Evolutionary conservation across 2,113 vertebrate species (phyloP).

Genomic region (Sinocyclocheilus anophthalmus): DNA sequence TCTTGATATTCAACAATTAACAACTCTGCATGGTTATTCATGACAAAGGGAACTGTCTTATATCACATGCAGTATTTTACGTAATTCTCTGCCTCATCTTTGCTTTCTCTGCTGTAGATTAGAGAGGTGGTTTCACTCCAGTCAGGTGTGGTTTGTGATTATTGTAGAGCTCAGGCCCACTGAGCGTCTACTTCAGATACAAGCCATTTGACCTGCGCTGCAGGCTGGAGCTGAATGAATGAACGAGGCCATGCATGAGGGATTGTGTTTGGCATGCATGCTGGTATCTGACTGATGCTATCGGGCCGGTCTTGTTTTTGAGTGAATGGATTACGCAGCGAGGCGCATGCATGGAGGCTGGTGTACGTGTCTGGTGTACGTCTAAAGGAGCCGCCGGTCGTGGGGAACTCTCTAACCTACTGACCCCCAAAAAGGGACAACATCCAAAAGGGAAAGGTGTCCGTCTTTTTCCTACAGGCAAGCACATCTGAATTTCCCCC

Average conservation of each 20-base stretch:
- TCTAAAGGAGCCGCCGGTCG: background rate
- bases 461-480: too few species aligned
- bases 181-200: background rate
- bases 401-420: conserved; percentile 50
- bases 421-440: too few species aligned
- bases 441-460: too few species aligned
- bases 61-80: too few species aligned
- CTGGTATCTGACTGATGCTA: background rate
- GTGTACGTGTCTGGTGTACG: background rate
- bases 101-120: background rate
- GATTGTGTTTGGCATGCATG: background rate
- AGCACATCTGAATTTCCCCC: too few species aligned
- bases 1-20: too few species aligned
- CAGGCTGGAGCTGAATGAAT: background rate
- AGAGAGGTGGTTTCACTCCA: background rate
- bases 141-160: background rate
- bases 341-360: background rate
- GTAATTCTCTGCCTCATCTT: background rate
- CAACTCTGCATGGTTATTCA: too few species aligned
- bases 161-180: background rate
- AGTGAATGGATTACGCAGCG: background rate
- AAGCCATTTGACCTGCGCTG: background rate
- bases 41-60: too few species aligned
- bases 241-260: background rate
- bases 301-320: background rate